Base-by-base conservation (phyloP, 2,888 invertebrate genomes). In the Arctia plantaginis region DNA sequence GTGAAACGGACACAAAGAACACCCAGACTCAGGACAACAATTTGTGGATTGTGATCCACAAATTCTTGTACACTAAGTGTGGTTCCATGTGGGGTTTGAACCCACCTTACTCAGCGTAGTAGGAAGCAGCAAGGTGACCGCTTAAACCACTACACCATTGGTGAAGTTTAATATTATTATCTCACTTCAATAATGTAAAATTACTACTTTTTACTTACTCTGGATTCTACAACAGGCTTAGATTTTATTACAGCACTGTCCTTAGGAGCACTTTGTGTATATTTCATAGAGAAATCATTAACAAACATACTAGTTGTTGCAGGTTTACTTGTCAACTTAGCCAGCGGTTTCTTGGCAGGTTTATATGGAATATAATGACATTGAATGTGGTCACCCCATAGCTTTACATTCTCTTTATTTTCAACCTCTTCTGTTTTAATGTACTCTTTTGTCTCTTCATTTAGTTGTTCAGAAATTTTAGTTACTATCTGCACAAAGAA, bases 201-300 rank as follows among this genome's bases (percentile, higher is more conserved):
- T 18, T 6, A 18, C 1, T n/a, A 35, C n/a, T 44, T 27, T 33
- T 35, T 69, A 84, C 80, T 87, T 86, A 94, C 94, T 87, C 92
- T 93, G 72, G 91, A 90, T 62, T 84, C 89, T 20, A 47, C 62
- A 20, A 47, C 47, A 23, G 75, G 66, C 55, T 66, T 72, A 20
- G 69, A 23, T 82, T 80, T 90, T 33, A 74, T 64, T 47, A 68
- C 64, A 67, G 76, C 62, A 66, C 69, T 74, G 33, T 85, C 79
- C 72, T 84, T 88, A 18, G 73, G 39, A 59, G 39, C 27, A 30
- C 44, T 77, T 7, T 84, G 77, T 66, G 85, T 91, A 86, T 96
- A 96, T 77, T 94, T 96, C 96, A 96, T 96, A 68, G 94, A 94
- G 84, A 96, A 96, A 74, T 95, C 94, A 27, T 90, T 92, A 0